Evolutionary conservation across 1,140 invertebrate genomes (phyloP).

Genomic region (Temnothorax longispinosus): DNA sequence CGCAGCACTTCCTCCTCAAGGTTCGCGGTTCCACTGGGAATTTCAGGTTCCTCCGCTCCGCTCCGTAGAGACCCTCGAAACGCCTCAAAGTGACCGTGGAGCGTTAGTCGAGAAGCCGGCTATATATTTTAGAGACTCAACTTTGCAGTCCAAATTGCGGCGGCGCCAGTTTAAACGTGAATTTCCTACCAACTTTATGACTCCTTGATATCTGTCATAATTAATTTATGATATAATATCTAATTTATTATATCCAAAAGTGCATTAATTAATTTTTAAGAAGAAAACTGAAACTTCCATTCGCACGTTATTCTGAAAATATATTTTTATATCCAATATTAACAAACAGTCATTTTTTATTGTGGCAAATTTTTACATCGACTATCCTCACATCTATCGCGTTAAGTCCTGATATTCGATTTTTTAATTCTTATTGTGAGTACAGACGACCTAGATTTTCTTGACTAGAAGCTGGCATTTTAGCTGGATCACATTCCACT

Average conservation of each 20-base stretch:
- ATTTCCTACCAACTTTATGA: slow-evolving; percentile 40
- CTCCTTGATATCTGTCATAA: slow-evolving; percentile 8
- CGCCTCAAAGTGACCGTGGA: slow-evolving; percentile 87
- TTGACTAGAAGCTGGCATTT: neutral
- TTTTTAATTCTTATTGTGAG: neutral
- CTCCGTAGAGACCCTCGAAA: slow-evolving; percentile 83
- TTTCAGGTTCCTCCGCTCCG: slow-evolving; percentile 73
- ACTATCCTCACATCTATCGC: neutral
- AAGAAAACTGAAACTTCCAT: neutral
- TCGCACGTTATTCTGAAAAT: neutral
- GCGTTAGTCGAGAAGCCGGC: slow-evolving; percentile 82
- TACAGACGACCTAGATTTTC: neutral
- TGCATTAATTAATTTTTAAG: neutral
- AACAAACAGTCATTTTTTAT: neutral
- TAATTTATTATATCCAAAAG: neutral
- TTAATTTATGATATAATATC: slow-evolving; percentile 28
- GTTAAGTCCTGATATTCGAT: neutral
- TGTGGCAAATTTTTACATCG: neutral
- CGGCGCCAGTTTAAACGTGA: slow-evolving; percentile 45
- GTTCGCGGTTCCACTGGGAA: slow-evolving; percentile 89
- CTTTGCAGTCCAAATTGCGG: slow-evolving; percentile 52
- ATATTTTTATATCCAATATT: neutral
- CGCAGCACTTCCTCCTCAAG: slow-evolving; percentile 94
- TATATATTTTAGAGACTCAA: slow-evolving; percentile 61
- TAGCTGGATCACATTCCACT: neutral